Evolutionary conservation across 2,113 vertebrate species (phyloP).

Genomic region (Mellivora capensis): DNA sequence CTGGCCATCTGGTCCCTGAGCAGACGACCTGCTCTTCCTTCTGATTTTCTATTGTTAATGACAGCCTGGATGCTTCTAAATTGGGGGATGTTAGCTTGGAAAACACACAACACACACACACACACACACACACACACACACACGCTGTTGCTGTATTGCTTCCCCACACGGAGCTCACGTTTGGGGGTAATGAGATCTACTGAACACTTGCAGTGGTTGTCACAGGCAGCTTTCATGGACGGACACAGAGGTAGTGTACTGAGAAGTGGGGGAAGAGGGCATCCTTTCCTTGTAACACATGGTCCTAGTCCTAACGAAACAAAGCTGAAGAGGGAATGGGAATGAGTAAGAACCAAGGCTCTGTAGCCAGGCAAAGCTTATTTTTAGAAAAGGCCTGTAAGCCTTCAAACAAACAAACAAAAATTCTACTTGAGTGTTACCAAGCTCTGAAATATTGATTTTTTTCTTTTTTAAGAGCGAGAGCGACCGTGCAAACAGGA

Average conservation of each 20-base stretch:
- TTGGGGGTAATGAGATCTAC: not conserved
- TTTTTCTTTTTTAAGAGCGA: not conserved
- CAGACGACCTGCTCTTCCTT: not conserved
- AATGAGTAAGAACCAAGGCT: not conserved
- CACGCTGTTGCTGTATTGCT: not conserved
- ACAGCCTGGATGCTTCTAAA: not conserved
- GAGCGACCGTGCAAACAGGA: not conserved
- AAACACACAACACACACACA: not conserved
- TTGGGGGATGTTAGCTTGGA: not conserved
- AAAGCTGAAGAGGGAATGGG: not conserved
- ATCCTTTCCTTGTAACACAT: not conserved
- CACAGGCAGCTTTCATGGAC: not conserved
- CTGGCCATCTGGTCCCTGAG: not conserved
- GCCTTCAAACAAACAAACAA: not conserved
- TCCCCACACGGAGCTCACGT: not conserved
- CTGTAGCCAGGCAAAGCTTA: conserved; percentile 34
- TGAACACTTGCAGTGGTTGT: not conserved
- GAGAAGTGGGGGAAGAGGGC: not conserved
- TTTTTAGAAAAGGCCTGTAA: conserved; percentile 55
- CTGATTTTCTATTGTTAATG: not conserved
- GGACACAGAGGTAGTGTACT: not conserved
- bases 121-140: no score
- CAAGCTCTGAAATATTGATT: not conserved
- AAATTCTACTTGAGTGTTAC: not conserved
- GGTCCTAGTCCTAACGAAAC: not conserved